Conservation (phyloP, 2,888 invertebrate species). For the Neoscelio sp. region DNA sequence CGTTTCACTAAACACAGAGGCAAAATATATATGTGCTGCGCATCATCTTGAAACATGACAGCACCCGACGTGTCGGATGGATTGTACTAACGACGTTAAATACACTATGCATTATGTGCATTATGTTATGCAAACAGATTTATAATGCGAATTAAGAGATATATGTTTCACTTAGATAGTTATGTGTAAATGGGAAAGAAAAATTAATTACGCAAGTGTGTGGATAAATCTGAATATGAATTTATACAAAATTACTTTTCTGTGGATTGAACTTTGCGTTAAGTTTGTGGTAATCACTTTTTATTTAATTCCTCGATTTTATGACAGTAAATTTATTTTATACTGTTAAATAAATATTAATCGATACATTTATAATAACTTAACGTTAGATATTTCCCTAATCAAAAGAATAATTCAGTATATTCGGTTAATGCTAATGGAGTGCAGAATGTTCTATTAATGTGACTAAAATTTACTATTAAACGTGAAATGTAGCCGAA, state of each 20-base stretch:
- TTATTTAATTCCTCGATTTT: no score
- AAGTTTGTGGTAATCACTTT: neutral
- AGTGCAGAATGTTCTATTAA: constrained; percentile 42
- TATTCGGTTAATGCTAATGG: constrained; percentile 31
- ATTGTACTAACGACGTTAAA: constrained; percentile 59
- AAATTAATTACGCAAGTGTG: neutral
- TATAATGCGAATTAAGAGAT: constrained; percentile 55
- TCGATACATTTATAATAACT: constrained; percentile 27
- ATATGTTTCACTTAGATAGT: constrained; percentile 22
- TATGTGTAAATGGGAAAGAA: neutral
- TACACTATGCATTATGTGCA: constrained; percentile 55
- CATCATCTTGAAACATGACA: constrained; percentile 55
- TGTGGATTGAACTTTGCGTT: constrained; percentile 2
- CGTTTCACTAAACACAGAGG: constrained; percentile 56
- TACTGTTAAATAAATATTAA: no score
- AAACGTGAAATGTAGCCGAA: constrained; percentile 24
- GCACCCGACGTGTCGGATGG: constrained; percentile 48
- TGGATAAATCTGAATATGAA: no score
- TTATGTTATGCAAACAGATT: constrained; percentile 57
- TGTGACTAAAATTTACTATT: constrained; percentile 33
- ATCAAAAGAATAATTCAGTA: constrained; percentile 19
- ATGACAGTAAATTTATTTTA: no score
- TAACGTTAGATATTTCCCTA: constrained; percentile 11
- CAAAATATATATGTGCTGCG: constrained; percentile 40
- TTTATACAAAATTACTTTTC: no score